Base-by-base conservation (phyloP, 2,113 vertebrate species). In the Arothron firmamentum region DNA sequence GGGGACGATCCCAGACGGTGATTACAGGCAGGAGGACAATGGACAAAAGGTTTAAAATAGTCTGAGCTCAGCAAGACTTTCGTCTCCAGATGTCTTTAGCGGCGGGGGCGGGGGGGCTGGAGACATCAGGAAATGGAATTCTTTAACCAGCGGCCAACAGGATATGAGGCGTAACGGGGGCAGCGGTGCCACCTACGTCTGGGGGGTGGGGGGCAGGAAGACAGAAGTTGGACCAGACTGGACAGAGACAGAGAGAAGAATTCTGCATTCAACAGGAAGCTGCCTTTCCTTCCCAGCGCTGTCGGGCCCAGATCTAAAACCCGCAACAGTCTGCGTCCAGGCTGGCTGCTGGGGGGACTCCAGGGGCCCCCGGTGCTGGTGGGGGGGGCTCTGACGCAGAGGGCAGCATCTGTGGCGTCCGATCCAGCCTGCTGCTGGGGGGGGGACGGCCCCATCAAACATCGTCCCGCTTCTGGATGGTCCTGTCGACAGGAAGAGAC, bases 241-340 rank as follows among this genome's bases (percentile, higher is more conserved):
- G 78, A 81, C 81, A 81, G 74, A 75, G 69, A 78, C 63, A 48
- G 62, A 51, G 67, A 52, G 65, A 62, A 56, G 53, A 47, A 66
- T 78, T 80, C 65, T 64, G 76, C 57, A 61, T 75, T 77, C 74
- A 67, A 60, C 70, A 81, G 84, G 89, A 90, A 89, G 83, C 68
- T n/a, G 6, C 45, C 69, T 82, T 85, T 87, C 77, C 85, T 84
- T 83, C 72, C 76, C 57, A 72, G 13, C 25, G 51, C 70, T 61
- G 52, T 46, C 47, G 28, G 21, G 53, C 67, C 58, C n/a, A 56
- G 52, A 79, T 83, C 79, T 87, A n/a, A n/a, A n/a, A n/a, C n/a
- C n/a, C n/a, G n/a, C n/a, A n/a, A n/a, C n/a, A n/a, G n/a, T n/a
- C n/a, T n/a, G n/a, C n/a, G n/a, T n/a, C n/a, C n/a, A n/a, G n/a